Conservation (phyloP, 1,140 invertebrate species). For the Rhagoletis pomonella region DNA sequence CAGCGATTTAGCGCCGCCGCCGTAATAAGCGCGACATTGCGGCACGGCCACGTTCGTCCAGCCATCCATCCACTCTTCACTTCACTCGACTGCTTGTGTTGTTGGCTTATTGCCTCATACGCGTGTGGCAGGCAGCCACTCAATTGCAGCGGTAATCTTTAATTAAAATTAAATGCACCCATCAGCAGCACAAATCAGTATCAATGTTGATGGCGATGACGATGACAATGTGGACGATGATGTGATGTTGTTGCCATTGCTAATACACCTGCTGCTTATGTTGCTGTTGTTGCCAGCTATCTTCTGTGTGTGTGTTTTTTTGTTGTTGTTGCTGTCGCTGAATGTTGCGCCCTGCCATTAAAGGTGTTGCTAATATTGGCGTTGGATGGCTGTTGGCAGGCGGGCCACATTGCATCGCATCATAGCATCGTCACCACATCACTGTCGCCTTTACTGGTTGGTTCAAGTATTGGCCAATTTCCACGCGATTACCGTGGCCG, state of each 20-base stretch:
- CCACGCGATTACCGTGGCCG: neutral
- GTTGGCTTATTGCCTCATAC: constrained; percentile 7
- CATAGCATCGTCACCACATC: neutral
- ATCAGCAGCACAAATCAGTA: constrained; percentile 48
- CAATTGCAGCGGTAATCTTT: constrained; percentile 45
- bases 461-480: constrained; percentile 28
- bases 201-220: constrained; percentile 14
- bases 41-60: constrained; percentile 27
- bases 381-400: constrained; percentile 22
- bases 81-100: neutral
- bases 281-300: neutral
- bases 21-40: constrained; percentile 47
- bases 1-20: constrained; percentile 51
- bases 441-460: neutral
- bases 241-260: neutral
- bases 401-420: neutral
- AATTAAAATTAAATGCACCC: constrained; percentile 52
- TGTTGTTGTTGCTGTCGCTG: neutral
- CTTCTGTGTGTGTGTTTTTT: neutral
- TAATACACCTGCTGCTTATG: neutral
- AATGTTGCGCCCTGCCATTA: neutral
- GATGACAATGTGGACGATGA: constrained; percentile 10
- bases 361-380: constrained; percentile 29
- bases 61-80: neutral
- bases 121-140: constrained; percentile 44